Conservation (phyloP, 2,113 vertebrate genomes). For the Zosterops hypoxanthus region DNA sequence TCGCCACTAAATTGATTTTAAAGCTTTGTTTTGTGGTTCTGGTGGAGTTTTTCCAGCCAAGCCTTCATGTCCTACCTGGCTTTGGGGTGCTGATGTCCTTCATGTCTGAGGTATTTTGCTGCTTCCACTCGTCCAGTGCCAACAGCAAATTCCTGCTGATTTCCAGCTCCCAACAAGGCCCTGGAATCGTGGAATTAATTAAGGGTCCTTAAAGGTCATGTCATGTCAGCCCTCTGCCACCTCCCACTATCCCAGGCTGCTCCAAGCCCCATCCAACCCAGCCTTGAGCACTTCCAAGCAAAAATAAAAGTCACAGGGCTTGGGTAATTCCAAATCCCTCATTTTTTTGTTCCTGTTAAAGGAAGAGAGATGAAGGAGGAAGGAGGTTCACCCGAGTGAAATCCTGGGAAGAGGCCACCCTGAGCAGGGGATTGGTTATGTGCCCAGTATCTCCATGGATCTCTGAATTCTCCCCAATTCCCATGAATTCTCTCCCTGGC, state of each 20-base stretch:
- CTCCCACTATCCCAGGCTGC: neutral
- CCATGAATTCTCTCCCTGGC: neutral
- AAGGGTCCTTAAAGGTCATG: too few species aligned
- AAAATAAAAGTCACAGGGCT: neutral
- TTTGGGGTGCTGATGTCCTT: accelerated
- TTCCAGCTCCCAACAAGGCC: accelerated
- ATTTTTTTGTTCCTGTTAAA: neutral
- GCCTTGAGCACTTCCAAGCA: neutral
- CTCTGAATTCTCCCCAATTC: neutral
- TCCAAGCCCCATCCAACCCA: neutral
- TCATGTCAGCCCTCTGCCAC: neutral
- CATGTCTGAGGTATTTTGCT: neutral
- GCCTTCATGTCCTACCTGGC: neutral
- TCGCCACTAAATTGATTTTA: neutral
- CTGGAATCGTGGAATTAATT: neutral
- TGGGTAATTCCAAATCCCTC: neutral
- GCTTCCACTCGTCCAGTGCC: neutral
- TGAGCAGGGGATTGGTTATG: neutral
- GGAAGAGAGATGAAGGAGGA: neutral
- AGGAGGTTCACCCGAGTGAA: neutral
- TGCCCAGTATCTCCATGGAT: accelerated
- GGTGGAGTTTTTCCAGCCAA: neutral
- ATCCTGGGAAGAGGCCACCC: neutral
- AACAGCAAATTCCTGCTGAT: neutral
- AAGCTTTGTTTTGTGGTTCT: neutral